These are phyloP conservation scores for Ennomos erosarius DNA, from an alignment of 2,888 invertebrate genomes.

Conservation along the genomic window DNA sequence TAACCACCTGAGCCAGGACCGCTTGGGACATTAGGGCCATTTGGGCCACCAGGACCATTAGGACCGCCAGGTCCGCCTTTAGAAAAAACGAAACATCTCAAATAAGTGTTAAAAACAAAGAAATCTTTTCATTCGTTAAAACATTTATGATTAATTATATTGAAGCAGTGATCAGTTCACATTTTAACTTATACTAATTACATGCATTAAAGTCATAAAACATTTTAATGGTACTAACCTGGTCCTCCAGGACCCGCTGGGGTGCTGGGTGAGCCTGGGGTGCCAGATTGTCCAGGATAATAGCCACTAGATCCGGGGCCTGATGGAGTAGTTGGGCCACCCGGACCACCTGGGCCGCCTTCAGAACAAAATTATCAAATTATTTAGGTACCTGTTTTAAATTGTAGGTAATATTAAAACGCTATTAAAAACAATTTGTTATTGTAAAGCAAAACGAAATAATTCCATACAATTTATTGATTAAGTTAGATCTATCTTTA, in stretches of 20 bases:
- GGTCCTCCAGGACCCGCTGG: conserved; percentile 45
- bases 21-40: conserved; percentile 62
- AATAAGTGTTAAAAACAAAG: no score
- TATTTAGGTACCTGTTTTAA: no score
- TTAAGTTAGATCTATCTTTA: no score
- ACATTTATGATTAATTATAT: no score
- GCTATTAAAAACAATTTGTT: no score
- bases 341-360: conserved; percentile 42
- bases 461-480: no score
- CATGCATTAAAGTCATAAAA: no score
- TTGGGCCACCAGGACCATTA: conserved; percentile 25
- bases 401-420: no score
- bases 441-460: no score
- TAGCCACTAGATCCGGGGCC: conserved; percentile 42
- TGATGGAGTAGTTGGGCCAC: conserved; percentile 28
- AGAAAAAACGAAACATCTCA: background rate
- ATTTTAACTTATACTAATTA: no score
- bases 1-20: conserved; percentile 56
- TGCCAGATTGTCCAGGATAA: conserved; percentile 41
- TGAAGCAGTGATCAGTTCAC: no score
- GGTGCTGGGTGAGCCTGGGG: conserved; percentile 51
- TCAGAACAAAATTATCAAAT: background rate
- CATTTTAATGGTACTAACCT: conserved; percentile 32
- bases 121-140: no score
- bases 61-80: conserved; percentile 37